phyloP scores from a whole-genome alignment of 2,797 vertebrate genomes.

The Argentina silus region DNA sequence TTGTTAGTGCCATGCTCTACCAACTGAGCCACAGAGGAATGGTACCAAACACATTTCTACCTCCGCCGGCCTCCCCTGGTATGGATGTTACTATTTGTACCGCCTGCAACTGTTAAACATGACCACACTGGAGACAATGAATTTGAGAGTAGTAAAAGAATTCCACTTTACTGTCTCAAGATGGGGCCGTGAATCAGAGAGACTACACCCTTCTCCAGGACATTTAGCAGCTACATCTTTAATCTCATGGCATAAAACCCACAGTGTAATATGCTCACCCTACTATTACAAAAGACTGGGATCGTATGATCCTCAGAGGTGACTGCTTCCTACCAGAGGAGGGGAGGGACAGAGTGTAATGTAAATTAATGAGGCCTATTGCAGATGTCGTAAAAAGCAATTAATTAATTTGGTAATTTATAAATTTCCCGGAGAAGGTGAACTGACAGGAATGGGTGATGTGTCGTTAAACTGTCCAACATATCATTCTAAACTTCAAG shows the following conservation, averaged over 20 bases:
- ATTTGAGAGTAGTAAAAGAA: constrained; percentile 56
- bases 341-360: constrained; percentile 56
- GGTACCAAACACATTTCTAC: neutral
- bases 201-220: constrained; percentile 58
- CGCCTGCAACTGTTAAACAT: neutral
- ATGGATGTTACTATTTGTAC: neutral
- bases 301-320: constrained; percentile 66
- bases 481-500: constrained; percentile 51
- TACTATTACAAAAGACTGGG: constrained; percentile 58
- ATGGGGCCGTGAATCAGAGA: constrained; percentile 65
- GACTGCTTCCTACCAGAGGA: constrained; percentile 55
- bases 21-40: neutral
- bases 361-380: constrained; percentile 64
- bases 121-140: constrained; percentile 49
- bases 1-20: no score
- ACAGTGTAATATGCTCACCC: constrained; percentile 68
- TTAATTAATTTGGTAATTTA: constrained; percentile 72
- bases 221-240: constrained; percentile 71
- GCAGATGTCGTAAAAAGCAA: constrained; percentile 64
- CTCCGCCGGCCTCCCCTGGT: neutral
- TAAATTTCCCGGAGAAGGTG: constrained; percentile 60
- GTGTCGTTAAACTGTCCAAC: constrained; percentile 59
- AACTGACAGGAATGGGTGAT: constrained; percentile 58
- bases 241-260: constrained; percentile 71
- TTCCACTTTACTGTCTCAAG: constrained; percentile 55